Base-by-base conservation (phyloP, 1,140 invertebrate genomes). In the Paralvinella palmiformis region DNA sequence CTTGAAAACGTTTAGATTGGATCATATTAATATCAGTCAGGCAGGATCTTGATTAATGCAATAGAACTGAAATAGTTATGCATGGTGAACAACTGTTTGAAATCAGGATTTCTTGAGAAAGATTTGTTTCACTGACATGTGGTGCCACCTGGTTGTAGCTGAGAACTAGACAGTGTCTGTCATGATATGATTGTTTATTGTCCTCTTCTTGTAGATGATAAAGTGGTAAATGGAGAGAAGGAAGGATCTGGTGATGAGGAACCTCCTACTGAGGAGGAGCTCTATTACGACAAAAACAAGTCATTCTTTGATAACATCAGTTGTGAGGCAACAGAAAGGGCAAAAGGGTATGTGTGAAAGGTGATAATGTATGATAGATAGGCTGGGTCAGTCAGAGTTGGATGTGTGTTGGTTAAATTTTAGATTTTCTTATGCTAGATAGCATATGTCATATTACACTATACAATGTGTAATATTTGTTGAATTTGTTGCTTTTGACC, bases 291-390 rank as follows among this genome's bases (percentile, higher is more conserved):
- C 79, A 97, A 96, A 83, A 87, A 87, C 65, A 96, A 96, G 80
- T 98, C 94, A 53, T 99, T 99, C 86, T 99, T 98, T 82, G 96
- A 99, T 81, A 95, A 91, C 73, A 99, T 99, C 71, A 96, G 93
- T 68, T 98, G 96, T 82, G 96, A 99, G 80, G 91, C 96, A 68
- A 88, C 94, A 37, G 94, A 98, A 78, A 88, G 91, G 81, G 88
- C 85, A 79, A 89, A 89, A 83, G 89, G 89, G 87, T 90, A 78
- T 78, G 80, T 76, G 57, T 56, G 58, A 37, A 41, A 4, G 27
- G 55, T 17, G 4, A 32, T 27, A 56, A 22, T 13, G 10, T 32
- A 52, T 29, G 2, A 22, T 13, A 22, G 31, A 52, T 52, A 27
- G 24, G 24, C 48, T 22, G 6, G 15, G 2, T 52, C 24, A 44